phyloP scores from a whole-genome alignment of 2,888 invertebrate genomes.

The Amblyjoppa fuscipennis region DNA sequence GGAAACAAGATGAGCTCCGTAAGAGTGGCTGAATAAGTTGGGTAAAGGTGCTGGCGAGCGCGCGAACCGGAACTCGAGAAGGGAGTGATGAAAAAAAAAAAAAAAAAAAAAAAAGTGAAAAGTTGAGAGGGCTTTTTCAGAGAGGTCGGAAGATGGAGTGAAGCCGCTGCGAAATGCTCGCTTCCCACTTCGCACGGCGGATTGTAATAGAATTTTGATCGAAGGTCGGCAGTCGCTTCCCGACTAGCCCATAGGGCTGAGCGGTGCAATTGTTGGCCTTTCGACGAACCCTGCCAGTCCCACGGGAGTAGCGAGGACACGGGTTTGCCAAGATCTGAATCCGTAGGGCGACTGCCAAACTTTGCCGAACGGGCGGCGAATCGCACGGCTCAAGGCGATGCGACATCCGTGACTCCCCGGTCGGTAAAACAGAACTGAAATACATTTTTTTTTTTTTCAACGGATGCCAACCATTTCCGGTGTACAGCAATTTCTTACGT shows the following conservation, averaged over 20 bases:
- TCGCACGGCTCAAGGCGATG: neutral
- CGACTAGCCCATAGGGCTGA: neutral
- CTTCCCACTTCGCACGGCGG: neutral
- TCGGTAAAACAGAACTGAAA: neutral
- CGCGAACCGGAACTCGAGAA: constrained; percentile 3
- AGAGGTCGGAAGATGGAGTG: constrained; percentile 34
- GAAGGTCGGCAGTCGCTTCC: constrained; percentile 1
- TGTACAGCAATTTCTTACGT: neutral
- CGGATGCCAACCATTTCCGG: neutral
- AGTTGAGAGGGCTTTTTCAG: neutral
- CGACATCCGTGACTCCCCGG: neutral
- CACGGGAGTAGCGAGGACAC: neutral
- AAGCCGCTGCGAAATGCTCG: constrained; percentile 19
- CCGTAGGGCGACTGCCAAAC: neutral
- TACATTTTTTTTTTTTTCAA: neutral
- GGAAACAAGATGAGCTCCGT: constrained; percentile 31
- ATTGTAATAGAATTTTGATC: constrained; percentile 32
- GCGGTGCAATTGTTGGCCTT: neutral
- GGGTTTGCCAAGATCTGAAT: neutral
- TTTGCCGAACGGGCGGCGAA: neutral
- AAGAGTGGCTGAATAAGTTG: constrained; percentile 29
- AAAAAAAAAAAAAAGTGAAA: neutral
- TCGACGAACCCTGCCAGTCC: neutral
- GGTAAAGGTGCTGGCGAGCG: constrained; percentile 12
- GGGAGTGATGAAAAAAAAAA: constrained; percentile 1